Evolutionary conservation across 2,888 invertebrate species (phyloP), one percentile per base, ranked within the genome.

Genomic region (Andrena haemorrhoa): DNA sequence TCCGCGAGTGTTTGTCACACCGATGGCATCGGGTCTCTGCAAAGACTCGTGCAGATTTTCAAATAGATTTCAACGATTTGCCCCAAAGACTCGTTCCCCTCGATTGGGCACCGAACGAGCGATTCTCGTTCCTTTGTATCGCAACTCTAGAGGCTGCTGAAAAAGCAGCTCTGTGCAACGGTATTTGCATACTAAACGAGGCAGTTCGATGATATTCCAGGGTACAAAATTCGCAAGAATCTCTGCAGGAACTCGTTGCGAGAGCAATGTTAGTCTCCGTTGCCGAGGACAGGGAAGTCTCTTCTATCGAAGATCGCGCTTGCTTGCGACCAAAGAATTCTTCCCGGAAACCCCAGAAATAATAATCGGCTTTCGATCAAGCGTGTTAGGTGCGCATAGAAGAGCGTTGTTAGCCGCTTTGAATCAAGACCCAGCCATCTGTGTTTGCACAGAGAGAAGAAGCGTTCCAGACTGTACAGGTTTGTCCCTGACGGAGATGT

Each of bases 171-270:
- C 8, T 26, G 10, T 56, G 56, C 23, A 26, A 56, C 10, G 23
- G 20, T 56, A 26, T 20, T 10, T 23, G 20, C 23, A 23, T 23
- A 56, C 23, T 56, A 56, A 56, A 26, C 56, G 56, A 56, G 56
- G 56, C 26, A 56, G 56, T 56, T 56, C 12, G 56, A 23, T 31
- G n/a, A 20, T 12, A 2, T 47, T 29, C 53, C 33, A 16, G 12
- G 29, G 29, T 29, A 3, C 8, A 47, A 53, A 66, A 65, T 41
- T 53, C 49, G 3, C 47, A 49, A 69, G 77, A 76, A 63, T 79
- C 77, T 47, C 63, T 33, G 53, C 26, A 47, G 68, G 41, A 47
- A 58, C 12, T 68, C 20, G 16, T 23, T n/a, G 41, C 61, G 23
- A 66, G n/a, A 60, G 23, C 33, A 66, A 66, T 23, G 12, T 47